Percentiles rank a stretch among this genome's conserved stretches.
Conservation (phyloP, 2,797 vertebrate species). For the Hypotaenidia philippensis region DNA sequence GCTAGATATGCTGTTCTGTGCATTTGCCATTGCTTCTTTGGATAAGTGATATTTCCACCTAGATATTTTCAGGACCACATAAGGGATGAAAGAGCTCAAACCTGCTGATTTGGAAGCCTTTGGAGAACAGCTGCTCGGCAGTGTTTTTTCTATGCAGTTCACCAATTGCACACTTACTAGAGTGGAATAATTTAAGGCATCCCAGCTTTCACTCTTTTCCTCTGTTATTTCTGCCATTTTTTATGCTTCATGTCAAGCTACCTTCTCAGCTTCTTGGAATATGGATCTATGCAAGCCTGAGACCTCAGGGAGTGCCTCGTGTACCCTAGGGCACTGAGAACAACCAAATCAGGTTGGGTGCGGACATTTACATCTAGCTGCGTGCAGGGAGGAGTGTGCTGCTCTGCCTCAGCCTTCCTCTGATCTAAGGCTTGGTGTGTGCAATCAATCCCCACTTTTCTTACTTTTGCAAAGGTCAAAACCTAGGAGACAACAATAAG, state of each 20-base stretch:
- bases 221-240: neutral
- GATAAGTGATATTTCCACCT: neutral
- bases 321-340: neutral
- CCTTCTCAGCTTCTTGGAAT: neutral
- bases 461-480: neutral
- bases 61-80: neutral
- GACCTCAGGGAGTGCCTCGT: neutral
- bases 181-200: neutral
- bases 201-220: neutral
- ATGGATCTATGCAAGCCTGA: neutral
- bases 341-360: neutral
- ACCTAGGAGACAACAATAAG: neutral
- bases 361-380: neutral
- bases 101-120: neutral
- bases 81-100: neutral
- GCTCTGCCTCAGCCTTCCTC: neutral
- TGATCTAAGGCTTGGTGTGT: neutral
- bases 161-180: neutral
- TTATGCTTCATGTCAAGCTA: neutral
- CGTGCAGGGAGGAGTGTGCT: accelerated
- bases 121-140: neutral
- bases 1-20: neutral
- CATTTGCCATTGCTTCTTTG: neutral
- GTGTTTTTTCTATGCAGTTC: neutral
- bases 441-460: neutral